phyloP scores from a whole-genome alignment of 2,888 invertebrate species.

The Clanis bilineata region DNA sequence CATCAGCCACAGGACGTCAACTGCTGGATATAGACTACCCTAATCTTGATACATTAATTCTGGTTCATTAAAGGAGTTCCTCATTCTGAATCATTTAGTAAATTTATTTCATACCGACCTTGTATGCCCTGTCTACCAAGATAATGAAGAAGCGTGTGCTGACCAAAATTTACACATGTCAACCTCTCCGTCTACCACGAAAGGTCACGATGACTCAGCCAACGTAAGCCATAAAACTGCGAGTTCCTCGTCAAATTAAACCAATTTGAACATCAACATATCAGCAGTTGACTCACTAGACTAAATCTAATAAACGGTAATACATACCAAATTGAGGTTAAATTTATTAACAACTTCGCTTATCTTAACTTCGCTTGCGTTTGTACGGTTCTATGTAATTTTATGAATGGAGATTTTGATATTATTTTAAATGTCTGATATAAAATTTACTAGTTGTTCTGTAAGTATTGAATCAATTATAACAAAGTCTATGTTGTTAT shows the following conservation, averaged over 20 bases:
- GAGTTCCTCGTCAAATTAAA: conserved; percentile 58
- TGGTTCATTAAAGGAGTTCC: no score
- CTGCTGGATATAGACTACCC: no score
- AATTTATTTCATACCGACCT: background rate
- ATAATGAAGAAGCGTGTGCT: background rate
- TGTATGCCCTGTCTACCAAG: background rate
- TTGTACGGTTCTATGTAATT: background rate
- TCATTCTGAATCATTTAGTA: background rate
- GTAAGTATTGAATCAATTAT: no score
- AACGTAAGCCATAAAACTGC: conserved; percentile 43
- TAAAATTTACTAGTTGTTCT: background rate
- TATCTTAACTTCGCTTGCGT: conserved; percentile 15
- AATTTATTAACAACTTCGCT: conserved; percentile 9
- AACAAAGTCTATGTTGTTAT: no score
- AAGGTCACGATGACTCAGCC: conserved; percentile 4
- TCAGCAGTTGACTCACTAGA: conserved; percentile 9
- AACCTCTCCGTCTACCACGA: conserved; percentile 7
- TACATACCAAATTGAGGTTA: conserved; percentile 10
- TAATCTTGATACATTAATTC: no score
- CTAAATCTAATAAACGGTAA: conserved; percentile 1
- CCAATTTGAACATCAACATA: conserved; percentile 40
- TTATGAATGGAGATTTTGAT: background rate
- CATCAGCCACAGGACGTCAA: no score
- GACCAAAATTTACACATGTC: background rate
- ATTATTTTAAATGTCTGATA: background rate